Evolutionary conservation across 2,113 vertebrate species (phyloP), one percentile per base, ranked within the genome.

Genomic region (Psophia crepitans): DNA sequence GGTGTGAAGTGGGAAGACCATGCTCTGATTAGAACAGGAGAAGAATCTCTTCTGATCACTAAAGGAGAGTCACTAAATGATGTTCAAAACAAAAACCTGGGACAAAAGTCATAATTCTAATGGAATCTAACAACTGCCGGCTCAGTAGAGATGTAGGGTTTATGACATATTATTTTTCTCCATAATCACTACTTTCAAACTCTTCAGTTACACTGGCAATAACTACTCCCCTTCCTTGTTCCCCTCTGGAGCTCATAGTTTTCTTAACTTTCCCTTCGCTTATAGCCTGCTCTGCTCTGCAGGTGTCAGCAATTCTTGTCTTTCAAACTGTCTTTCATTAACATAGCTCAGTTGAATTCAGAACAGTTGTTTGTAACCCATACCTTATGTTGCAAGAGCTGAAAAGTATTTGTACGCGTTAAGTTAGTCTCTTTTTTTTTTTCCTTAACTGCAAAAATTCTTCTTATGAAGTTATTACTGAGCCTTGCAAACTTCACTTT

Each of bases 221-320:
- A 91, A 87, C 87, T 84, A 60, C 30, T 93, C 35, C 19, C 0
- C 1, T 87, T 87, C 14, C 16, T 76, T 85, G 12, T 69, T 90
- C 41, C 66, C 82, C 23, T 68, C 33, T 56, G 66, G 33, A 43
- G 48, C 57, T 90, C 43, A 8, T 83, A 69, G 87, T 79, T 93
- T 82, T 80, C 46, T 65, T 58, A 48, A n/a, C 66, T 75, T 87
- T 75, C 18, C 39, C 16, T 90, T 82, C 92, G 44, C 82, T 64
- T 89, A 2, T 8, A 60, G 78, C 39, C 48, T 61, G 0, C 61
- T 84, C 53, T 39, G 56, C 81, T 93, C 48, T 56, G 48, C 85
- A 92, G 69, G 88, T 95, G 60, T 78, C 78, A 88, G 70, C 63
- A 57, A 30, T 94, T 83, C 85, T 56, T 93, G 70, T 76, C 82